These are phyloP conservation scores for Aurelia sp. DNA, from an alignment of 30 jellyfish, hydroid and myxozoan genomes.

Conservation along the genomic window DNA sequence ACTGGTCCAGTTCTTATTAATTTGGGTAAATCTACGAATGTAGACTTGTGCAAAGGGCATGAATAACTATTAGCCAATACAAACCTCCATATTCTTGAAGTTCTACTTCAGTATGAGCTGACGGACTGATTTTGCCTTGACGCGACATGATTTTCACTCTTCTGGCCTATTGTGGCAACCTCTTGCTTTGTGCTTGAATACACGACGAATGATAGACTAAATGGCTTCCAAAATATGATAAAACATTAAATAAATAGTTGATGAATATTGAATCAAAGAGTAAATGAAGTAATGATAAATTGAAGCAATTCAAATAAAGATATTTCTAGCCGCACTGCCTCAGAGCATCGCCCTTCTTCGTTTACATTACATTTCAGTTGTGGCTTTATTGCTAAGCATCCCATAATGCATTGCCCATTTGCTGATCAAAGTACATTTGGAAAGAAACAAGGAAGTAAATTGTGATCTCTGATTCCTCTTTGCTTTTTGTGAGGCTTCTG, in stretches of 20 bases:
- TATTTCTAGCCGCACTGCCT: too few relatives aligned
- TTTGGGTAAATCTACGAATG: too few relatives aligned
- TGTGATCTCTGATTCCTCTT: too few relatives aligned
- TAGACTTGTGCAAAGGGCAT: too few relatives aligned
- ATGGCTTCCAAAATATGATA: too few relatives aligned
- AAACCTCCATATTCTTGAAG: conserved; percentile 11
- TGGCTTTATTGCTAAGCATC: conserved; percentile 22
- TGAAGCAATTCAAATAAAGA: not conserved
- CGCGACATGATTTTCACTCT: conserved; percentile 12
- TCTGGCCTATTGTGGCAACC: not conserved
- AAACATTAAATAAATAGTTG: too few relatives aligned
- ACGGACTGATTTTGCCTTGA: conserved; percentile 15
- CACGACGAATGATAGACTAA: too few relatives aligned
- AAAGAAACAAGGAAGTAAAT: conserved; percentile 8
- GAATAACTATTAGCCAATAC: too few relatives aligned
- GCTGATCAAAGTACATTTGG: not conserved
- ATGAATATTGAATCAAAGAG: not conserved
- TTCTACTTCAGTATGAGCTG: conserved; percentile 11
- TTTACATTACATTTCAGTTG: not conserved
- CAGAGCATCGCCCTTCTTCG: too few relatives aligned
- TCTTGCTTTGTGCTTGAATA: not conserved
- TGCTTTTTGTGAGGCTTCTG: too few relatives aligned
- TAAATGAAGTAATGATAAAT: not conserved
- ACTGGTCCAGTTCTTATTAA: too few relatives aligned
- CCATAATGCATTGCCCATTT: conserved; percentile 17